These are phyloP conservation scores for Drosophila hamatofila DNA, from an alignment of 2,888 invertebrate species.

Conservation along the genomic window DNA sequence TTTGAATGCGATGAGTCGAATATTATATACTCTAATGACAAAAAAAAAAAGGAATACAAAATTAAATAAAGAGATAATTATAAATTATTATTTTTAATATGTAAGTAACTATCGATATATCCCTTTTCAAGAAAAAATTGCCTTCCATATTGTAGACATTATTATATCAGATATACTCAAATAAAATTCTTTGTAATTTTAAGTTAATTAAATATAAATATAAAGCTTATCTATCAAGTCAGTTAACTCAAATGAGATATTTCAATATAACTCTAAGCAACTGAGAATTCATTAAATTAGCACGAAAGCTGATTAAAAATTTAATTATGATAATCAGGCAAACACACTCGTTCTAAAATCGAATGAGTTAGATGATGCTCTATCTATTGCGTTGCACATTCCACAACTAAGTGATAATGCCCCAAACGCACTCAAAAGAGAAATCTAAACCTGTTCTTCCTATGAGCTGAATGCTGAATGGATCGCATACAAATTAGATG, in stretches of 20 bases:
- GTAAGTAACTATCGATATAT: no score
- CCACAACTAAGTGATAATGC: background rate
- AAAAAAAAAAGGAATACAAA: background rate
- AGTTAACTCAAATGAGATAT: background rate
- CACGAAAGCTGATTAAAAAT: conserved; percentile 5
- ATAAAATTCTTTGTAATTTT: background rate
- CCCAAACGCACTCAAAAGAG: background rate
- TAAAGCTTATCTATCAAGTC: background rate
- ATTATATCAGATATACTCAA: background rate
- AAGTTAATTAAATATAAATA: conserved; percentile 3
- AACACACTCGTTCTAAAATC: background rate
- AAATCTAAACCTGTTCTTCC: conserved; percentile 18
- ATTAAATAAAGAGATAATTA: background rate
- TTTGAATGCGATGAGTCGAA: background rate
- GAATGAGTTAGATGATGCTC: background rate
- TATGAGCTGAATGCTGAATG: conserved; percentile 7
- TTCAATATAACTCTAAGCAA: background rate
- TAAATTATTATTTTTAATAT: no score
- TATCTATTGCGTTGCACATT: conserved; percentile 5
- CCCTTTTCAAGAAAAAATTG: background rate
- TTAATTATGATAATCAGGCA: background rate
- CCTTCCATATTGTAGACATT: background rate
- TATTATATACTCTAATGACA: conserved; percentile 6
- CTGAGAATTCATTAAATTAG: background rate
- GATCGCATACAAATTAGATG: conserved; percentile 29